Conservation (phyloP, 2,797 vertebrate genomes). For the Chelonia mydas region DNA sequence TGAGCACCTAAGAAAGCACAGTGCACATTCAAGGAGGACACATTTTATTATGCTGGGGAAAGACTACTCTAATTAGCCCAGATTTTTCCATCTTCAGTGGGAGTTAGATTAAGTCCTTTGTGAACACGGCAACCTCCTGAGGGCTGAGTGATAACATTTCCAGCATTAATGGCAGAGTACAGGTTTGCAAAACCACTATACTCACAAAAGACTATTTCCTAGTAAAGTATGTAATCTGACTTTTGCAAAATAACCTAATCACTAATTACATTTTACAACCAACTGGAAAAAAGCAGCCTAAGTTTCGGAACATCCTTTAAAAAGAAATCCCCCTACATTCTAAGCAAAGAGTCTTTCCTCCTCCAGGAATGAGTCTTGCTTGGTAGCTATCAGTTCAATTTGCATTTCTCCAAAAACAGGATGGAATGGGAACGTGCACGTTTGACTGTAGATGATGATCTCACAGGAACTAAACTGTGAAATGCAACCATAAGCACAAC, state of each 20-base stretch:
- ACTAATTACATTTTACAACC: constrained; percentile 49
- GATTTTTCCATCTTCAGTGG: constrained; percentile 56
- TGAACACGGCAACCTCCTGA: constrained; percentile 56
- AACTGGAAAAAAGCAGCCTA: constrained; percentile 41
- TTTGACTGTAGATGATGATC: not conserved
- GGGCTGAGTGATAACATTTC: constrained; percentile 53
- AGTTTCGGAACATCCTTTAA: constrained; percentile 16
- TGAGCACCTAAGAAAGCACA: not conserved
- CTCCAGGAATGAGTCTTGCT: constrained; percentile 11
- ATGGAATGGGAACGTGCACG: not conserved
- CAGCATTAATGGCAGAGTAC: constrained; percentile 48
- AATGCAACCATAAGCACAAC: constrained; percentile 44
- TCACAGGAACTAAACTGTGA: constrained; percentile 22
- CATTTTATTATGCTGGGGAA: constrained; percentile 37
- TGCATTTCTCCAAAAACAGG: constrained; percentile 33
- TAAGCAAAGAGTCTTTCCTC: constrained; percentile 24
- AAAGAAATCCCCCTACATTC: not conserved
- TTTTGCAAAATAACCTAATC: constrained; percentile 49
- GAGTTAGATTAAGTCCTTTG: constrained; percentile 46
- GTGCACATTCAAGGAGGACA: not conserved
- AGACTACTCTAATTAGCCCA: constrained; percentile 51
- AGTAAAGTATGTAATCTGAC: constrained; percentile 45
- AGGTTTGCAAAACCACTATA: constrained; percentile 56
- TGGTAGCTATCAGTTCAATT: not conserved
- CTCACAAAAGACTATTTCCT: constrained; percentile 59